These are phyloP conservation scores for Synergus laeviventris DNA, from an alignment of 2,888 invertebrate genomes.

Conservation along the genomic window DNA sequence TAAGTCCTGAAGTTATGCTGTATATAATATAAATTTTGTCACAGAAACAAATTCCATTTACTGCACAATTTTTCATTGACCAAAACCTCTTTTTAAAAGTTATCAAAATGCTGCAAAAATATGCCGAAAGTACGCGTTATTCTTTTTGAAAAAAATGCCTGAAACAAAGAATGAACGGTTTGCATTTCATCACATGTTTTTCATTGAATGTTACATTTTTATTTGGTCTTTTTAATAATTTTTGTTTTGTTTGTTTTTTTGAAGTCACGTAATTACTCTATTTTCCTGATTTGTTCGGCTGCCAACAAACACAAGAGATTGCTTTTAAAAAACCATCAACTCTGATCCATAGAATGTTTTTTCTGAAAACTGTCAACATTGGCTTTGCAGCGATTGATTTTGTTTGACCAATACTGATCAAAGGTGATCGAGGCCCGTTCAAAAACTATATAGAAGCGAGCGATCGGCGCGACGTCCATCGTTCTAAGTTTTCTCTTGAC, in stretches of 20 bases:
- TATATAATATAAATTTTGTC: background rate
- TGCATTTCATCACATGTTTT: background rate
- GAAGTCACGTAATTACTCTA: slow-evolving; percentile 4
- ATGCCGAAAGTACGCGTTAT: too few species aligned
- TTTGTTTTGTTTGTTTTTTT: background rate
- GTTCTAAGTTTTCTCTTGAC: slow-evolving; percentile 47
- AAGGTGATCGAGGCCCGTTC: slow-evolving; percentile 53
- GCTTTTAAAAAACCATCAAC: background rate
- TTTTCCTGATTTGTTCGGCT: background rate
- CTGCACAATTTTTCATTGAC: too few species aligned
- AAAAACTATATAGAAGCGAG: slow-evolving; percentile 11
- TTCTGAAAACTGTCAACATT: background rate
- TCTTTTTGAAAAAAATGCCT: background rate
- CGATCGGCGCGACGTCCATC: slow-evolving; percentile 34
- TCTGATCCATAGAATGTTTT: background rate
- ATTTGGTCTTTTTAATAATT: background rate
- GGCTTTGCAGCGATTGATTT: slow-evolving; percentile 14
- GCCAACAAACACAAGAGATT: slow-evolving; percentile 14
- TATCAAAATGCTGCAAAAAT: too few species aligned
- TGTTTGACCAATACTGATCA: slow-evolving; percentile 59
- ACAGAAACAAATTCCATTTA: background rate
- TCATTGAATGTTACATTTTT: background rate
- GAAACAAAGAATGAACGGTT: background rate
- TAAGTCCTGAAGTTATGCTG: background rate
- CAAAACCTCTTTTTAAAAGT: too few species aligned